Base-by-base conservation (phyloP, 1,140 invertebrate species). In the Stratiolaelaps scimitus region DNA sequence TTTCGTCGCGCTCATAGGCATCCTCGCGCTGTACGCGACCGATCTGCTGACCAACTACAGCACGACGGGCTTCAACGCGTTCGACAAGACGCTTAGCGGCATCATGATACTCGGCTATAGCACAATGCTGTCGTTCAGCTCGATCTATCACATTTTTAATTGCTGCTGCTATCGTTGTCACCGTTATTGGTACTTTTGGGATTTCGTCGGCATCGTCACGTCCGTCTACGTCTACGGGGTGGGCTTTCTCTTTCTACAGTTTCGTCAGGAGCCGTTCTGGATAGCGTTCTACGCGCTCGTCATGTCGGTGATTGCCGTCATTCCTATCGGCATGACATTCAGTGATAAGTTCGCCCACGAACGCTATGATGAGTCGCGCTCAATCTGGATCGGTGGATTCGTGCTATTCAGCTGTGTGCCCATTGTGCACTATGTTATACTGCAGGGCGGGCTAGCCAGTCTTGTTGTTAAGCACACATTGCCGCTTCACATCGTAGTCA, bases 301-400 rank as follows among this genome's bases (percentile, higher is more conserved):
- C 4, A 60, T 60, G 53, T 60, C 53, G 15, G 26, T 60, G 1
- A 60, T 60, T 23, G 53, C 53, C 13, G 17, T 60, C 26, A 60
- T 60, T 26, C 23, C 53, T 15, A 60, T 60, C 17, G 17, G 26
- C 2, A 60, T 60, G 53, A 29, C 15, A 15, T 60, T 60, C 23
- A 26, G 34, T 26, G 20, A 60, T 15, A 60, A 60, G 23, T 20
- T 60, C 10, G 53, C 53, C 26, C 53, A 60, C 34, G 53, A 17
- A 34, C 23, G 23, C 13, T 60, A 60, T 23, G 53, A 60, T 23
- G 53, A 60, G 23, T 60, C 53, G 15, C 53, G 53, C 26, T 60
- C 53, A 20, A 60, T 60, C 23, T 60, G 53, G 53, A 60, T 60
- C 10, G 53, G 53, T 34, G 53, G 53, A 2, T 60, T 60, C 53